These are phyloP conservation scores for Paedocypris micromegethes DNA, from an alignment of 2,797 vertebrate species.

Conservation along the genomic window DNA sequence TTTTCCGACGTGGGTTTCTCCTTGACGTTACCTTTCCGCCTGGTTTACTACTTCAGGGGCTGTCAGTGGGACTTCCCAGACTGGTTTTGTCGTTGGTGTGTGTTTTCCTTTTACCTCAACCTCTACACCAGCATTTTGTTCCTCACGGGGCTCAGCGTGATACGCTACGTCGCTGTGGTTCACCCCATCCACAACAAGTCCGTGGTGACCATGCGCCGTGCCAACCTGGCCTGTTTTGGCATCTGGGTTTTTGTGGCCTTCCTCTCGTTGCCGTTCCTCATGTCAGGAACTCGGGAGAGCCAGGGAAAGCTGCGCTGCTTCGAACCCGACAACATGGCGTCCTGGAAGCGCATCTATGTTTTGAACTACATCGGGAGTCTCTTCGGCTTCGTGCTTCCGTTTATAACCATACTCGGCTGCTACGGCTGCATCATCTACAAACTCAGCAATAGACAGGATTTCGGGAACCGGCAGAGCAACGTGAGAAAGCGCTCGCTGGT, in stretches of 20 bases:
- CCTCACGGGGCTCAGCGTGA: conserved; percentile 63
- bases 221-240: conserved; percentile 39
- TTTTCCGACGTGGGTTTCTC: conserved; percentile 64
- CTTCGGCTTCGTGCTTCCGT: conserved; percentile 64
- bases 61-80: conserved; percentile 59
- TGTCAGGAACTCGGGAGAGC: conserved; percentile 20
- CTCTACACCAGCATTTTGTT: conserved; percentile 70
- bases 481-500: conserved; percentile 36
- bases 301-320: conserved; percentile 53
- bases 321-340: conserved; percentile 42
- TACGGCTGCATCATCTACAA: conserved; percentile 52
- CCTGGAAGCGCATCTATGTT: conserved; percentile 52
- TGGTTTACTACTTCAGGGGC: conserved; percentile 58
- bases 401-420: conserved; percentile 60
- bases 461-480: fast-evolving
- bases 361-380: conserved; percentile 62
- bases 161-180: conserved; percentile 62
- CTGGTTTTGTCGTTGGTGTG: conserved; percentile 64
- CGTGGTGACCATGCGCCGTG: conserved; percentile 39
- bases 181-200: conserved; percentile 40
- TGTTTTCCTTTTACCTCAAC: conserved; percentile 66
- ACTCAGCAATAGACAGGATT: neutral
- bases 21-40: conserved; percentile 64
- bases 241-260: conserved; percentile 62
- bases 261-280: conserved; percentile 56